phyloP scores from a whole-genome alignment of 2,888 invertebrate genomes.

The Dendrolimus houi region DNA sequence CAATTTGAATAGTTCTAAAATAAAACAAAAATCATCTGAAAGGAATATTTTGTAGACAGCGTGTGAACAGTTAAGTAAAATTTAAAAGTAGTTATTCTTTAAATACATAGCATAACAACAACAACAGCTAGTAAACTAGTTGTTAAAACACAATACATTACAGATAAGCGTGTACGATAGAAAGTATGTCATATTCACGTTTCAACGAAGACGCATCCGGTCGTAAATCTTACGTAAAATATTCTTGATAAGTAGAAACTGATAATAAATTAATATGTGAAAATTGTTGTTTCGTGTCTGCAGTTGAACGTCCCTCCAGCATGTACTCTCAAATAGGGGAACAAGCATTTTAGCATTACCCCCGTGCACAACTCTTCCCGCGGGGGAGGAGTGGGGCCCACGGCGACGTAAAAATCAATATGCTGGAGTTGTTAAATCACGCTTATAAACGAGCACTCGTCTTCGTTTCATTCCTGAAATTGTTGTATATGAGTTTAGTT shows the following conservation, averaged over 20 bases:
- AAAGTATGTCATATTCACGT: conserved; percentile 70
- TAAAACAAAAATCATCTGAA: not conserved
- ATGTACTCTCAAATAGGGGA: conserved; percentile 78
- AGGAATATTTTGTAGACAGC: not conserved
- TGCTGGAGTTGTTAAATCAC: conserved; percentile 88
- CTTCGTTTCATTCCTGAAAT: conserved; percentile 75
- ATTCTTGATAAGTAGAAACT: conserved; percentile 49
- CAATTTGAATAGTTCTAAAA: too few relatives aligned
- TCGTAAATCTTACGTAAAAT: conserved; percentile 63
- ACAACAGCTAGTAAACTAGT: conserved; percentile 41
- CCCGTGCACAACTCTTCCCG: conserved; percentile 77
- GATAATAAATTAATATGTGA: conserved; percentile 32
- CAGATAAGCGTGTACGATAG: conserved; percentile 59
- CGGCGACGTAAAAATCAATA: conserved; percentile 78
- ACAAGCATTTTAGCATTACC: conserved; percentile 78
- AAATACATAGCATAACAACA: conserved; percentile 43
- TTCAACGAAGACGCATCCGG: conserved; percentile 67
- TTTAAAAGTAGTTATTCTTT: conserved; percentile 30
- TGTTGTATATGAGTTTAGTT: conserved; percentile 49
- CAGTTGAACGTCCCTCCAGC: conserved; percentile 63
- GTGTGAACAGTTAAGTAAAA: not conserved
- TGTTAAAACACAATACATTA: conserved; percentile 51
- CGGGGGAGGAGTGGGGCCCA: conserved; percentile 70
- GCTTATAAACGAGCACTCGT: conserved; percentile 79
- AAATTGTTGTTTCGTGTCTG: conserved; percentile 33